Conservation (phyloP, 2,888 invertebrate genomes). For the Leucophenga montana region DNA sequence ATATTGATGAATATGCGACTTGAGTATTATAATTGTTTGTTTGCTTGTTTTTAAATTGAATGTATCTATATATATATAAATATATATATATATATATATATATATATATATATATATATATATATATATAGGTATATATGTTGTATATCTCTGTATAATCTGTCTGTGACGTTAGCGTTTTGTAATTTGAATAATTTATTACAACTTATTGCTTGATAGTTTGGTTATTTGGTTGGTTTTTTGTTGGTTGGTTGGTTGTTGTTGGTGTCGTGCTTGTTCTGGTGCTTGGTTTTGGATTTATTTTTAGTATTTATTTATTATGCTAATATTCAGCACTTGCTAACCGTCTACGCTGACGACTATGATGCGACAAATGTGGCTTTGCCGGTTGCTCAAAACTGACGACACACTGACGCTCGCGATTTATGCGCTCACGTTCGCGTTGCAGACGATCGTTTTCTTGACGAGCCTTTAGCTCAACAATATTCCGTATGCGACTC, state of each 20-base stretch:
- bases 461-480: slow-evolving; percentile 69
- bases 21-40: too few relatives aligned
- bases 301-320: slow-evolving; percentile 25
- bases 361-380: slow-evolving; percentile 63
- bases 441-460: slow-evolving; percentile 74
- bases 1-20: slow-evolving; percentile 5
- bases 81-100: too few relatives aligned
- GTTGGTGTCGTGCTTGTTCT: not conserved
- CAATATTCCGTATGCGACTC: slow-evolving; percentile 69
- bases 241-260: slow-evolving; percentile 26
- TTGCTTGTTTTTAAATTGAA: not conserved
- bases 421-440: slow-evolving; percentile 43
- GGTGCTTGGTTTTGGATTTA: slow-evolving; percentile 34
- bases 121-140: too few relatives aligned
- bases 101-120: too few relatives aligned
- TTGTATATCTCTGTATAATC: not conserved
- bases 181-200: not conserved
- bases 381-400: slow-evolving; percentile 56
- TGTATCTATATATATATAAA: too few relatives aligned
- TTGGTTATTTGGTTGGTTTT: slow-evolving; percentile 3
- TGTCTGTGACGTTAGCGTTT: not conserved
- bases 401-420: slow-evolving; percentile 49
- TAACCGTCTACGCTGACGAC: slow-evolving; percentile 76
- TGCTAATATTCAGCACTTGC: slow-evolving; percentile 58
- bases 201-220: not conserved